These are phyloP conservation scores for Bucorvus abyssinicus DNA, from an alignment of 2,797 vertebrate species.

Conservation along the genomic window DNA sequence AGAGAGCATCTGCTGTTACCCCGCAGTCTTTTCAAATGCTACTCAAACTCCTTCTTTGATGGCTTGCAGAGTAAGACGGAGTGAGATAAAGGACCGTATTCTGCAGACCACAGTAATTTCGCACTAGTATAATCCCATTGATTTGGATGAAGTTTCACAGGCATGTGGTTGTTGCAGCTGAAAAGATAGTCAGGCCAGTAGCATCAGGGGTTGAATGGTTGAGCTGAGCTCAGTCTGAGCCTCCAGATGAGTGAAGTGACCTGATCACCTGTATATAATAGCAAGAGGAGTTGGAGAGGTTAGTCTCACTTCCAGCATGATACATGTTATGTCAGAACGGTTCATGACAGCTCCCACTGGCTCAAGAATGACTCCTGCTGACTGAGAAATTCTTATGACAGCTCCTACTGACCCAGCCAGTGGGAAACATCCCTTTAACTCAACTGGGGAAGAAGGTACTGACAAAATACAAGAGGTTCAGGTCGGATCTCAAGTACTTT, in stretches of 20 bases:
- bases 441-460: background rate
- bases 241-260: slow-evolving; percentile 5
- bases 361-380: slow-evolving; percentile 59
- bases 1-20: background rate
- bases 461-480: slow-evolving; percentile 33
- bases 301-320: slow-evolving; percentile 36
- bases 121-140: background rate
- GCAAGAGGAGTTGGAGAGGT: slow-evolving; percentile 30
- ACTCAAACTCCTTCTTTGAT: background rate
- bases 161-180: background rate
- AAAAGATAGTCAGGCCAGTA: background rate
- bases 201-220: background rate
- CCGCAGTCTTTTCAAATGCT: background rate
- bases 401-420: slow-evolving; percentile 27
- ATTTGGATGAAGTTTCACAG: background rate
- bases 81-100: background rate
- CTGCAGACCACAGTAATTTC: background rate
- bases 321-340: slow-evolving; percentile 43
- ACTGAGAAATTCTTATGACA: slow-evolving; percentile 55
- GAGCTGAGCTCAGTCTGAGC: background rate
- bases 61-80: background rate
- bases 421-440: slow-evolving; percentile 46
- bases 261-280: slow-evolving; percentile 11
- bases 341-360: slow-evolving; percentile 60
- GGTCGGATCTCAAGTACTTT: slow-evolving; percentile 30